These are phyloP conservation scores for Lytechinus pictus DNA, from an alignment of 35 echinoderm and acorn worm genomes.

Conservation along the genomic window DNA sequence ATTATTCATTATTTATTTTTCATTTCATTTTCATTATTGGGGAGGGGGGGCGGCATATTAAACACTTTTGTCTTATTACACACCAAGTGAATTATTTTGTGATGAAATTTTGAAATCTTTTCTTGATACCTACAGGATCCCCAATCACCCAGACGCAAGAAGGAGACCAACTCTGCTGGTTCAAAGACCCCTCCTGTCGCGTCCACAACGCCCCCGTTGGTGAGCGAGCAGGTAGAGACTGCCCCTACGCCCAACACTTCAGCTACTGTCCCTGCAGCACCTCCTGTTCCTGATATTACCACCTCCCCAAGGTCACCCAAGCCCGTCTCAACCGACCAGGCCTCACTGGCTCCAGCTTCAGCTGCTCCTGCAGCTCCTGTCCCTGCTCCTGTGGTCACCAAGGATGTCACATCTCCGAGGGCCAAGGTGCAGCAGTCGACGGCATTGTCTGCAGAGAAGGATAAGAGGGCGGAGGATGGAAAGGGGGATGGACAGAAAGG, in stretches of 20 bases:
- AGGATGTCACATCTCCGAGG: not conserved
- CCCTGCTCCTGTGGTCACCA: not conserved
- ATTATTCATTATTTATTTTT: too few species aligned
- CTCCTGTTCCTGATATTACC: not conserved
- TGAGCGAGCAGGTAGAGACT: not conserved
- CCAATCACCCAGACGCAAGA: conserved; percentile 47
- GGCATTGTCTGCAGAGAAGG: not conserved
- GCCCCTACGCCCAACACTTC: conserved; percentile 7
- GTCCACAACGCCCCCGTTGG: not conserved
- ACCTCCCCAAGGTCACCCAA: not conserved
- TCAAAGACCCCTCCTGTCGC: conserved; percentile 24
- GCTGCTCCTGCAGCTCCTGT: not conserved
- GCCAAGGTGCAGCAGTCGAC: not conserved
- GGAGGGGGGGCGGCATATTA: too few species aligned
- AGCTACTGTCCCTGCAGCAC: not conserved
- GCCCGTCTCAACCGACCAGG: not conserved
- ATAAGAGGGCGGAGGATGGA: not conserved
- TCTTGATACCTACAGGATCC: not conserved
- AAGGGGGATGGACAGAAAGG: conserved; percentile 4
- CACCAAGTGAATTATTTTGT: too few species aligned
- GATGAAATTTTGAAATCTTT: not conserved
- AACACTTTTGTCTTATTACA: too few species aligned
- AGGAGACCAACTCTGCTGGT: not conserved
- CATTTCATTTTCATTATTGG: too few species aligned
- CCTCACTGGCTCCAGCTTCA: not conserved